Conservation (phyloP, 2,888 invertebrate species). For the Trissolcus japonicus region DNA sequence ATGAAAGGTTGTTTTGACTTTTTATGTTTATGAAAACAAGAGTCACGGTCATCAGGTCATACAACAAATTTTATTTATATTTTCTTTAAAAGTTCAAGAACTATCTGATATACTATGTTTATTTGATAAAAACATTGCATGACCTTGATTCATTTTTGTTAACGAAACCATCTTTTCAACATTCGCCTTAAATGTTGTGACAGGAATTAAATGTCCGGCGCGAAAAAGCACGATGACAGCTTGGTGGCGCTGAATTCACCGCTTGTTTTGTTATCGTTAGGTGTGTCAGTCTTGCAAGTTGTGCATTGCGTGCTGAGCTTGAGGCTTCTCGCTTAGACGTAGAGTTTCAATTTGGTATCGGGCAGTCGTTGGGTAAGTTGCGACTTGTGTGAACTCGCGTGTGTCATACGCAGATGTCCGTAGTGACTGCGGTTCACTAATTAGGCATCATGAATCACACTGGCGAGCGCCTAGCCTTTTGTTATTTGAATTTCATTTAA, state of each 20-base stretch:
- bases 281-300: not conserved
- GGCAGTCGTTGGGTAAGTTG: conserved; percentile 12
- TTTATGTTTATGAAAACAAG: too few species aligned
- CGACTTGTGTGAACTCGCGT: conserved; percentile 16
- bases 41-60: too few species aligned
- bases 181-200: too few species aligned
- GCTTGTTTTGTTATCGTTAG: too few species aligned
- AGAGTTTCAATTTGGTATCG: not conserved
- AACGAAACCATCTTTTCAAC: too few species aligned
- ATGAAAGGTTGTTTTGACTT: too few species aligned
- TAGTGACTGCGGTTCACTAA: conserved; percentile 54
- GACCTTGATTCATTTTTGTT: too few species aligned
- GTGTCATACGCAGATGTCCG: conserved; percentile 13
- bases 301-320: not conserved
- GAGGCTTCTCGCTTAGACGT: conserved; percentile 1
- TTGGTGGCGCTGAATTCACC: not conserved
- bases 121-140: too few species aligned
- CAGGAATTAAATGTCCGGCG: too few species aligned
- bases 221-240: not conserved
- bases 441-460: conserved; percentile 67
- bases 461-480: conserved; percentile 66
- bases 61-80: too few species aligned
- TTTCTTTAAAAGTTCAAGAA: too few species aligned
- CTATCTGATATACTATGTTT: too few species aligned
- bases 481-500: conserved; percentile 64